These are phyloP conservation scores for Sphenopsis melanotis DNA, from an alignment of 2,797 vertebrate species.

Conservation along the genomic window DNA sequence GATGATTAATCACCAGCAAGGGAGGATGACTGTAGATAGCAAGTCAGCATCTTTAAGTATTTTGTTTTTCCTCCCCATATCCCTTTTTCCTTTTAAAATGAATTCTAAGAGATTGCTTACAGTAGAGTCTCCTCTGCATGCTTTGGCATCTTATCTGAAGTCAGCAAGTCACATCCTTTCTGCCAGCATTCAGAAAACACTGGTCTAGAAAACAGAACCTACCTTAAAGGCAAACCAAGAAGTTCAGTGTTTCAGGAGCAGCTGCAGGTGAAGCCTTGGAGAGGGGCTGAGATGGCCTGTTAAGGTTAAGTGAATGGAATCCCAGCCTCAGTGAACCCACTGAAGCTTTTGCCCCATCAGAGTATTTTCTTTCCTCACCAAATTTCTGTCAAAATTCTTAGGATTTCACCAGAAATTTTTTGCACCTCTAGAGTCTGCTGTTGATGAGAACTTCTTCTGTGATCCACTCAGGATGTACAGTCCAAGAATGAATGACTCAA, in stretches of 20 bases:
- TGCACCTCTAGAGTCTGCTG: not conserved
- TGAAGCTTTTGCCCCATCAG: not conserved
- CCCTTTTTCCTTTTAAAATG: slow-evolving; percentile 1
- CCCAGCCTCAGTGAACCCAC: not conserved
- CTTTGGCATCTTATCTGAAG: slow-evolving; percentile 13
- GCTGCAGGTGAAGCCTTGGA: not conserved
- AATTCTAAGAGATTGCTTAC: slow-evolving; percentile 23
- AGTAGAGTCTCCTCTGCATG: not conserved
- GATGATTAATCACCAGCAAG: slow-evolving; percentile 15
- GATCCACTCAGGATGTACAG: not conserved
- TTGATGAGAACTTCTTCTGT: not conserved
- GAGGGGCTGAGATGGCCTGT: not conserved
- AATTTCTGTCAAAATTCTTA: not conserved
- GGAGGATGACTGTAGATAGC: slow-evolving; percentile 37
- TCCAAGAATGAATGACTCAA: not conserved
- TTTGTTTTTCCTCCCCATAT: slow-evolving; percentile 38
- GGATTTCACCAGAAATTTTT: not conserved
- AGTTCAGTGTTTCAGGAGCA: not conserved
- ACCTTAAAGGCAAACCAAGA: not conserved
- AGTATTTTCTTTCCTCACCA: not conserved
- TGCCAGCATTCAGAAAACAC: not conserved
- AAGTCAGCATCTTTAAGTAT: slow-evolving; percentile 39
- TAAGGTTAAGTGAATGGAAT: not conserved
- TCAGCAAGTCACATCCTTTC: slow-evolving; percentile 3
- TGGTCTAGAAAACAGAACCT: not conserved